Percentiles rank a stretch among this genome's conserved stretches.
phyloP scores from a whole-genome alignment of 2,797 vertebrate genomes.

The Myotis vivesi region DNA sequence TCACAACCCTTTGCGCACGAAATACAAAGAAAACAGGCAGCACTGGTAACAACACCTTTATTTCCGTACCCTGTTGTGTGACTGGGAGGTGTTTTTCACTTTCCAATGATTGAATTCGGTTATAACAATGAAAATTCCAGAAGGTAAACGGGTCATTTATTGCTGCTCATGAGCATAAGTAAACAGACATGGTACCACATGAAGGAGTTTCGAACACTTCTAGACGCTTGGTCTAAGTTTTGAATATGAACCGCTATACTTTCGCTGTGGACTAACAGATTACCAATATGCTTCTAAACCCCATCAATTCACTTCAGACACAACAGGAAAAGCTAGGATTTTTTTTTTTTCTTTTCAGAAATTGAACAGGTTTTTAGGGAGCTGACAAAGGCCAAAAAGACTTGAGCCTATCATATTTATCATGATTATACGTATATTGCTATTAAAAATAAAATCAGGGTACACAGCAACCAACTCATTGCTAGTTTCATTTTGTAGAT shows the following conservation, averaged over 20 bases:
- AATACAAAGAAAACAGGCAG: constrained; percentile 70
- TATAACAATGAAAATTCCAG: constrained; percentile 71
- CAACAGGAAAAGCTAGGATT: not conserved
- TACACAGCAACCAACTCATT: not conserved
- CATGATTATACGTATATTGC: not conserved
- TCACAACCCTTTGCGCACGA: constrained; percentile 16
- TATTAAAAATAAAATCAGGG: constrained; percentile 29
- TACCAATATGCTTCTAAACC: constrained; percentile 22
- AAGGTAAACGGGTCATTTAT: constrained; percentile 69
- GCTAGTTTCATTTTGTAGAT: not conserved
- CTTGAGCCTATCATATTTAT: not conserved
- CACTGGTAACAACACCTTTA: constrained; percentile 76
- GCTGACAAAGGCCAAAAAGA: constrained; percentile 34
- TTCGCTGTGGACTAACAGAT: constrained; percentile 28
- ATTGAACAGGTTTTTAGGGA: constrained; percentile 30
- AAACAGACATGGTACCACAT: constrained; percentile 73
- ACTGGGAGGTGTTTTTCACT: constrained; percentile 60
- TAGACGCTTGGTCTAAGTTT: constrained; percentile 53
- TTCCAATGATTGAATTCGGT: constrained; percentile 59
- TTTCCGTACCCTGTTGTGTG: constrained; percentile 72
- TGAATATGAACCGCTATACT: constrained; percentile 55
- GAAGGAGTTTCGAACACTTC: constrained; percentile 50
- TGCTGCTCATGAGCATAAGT: constrained; percentile 66
- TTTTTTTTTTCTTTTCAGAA: not conserved
- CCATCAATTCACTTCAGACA: constrained; percentile 35